Percentiles rank a stretch among this genome's conserved stretches.
phyloP scores from a whole-genome alignment of 2,797 vertebrate genomes.

The Eulemur albifrons region DNA sequence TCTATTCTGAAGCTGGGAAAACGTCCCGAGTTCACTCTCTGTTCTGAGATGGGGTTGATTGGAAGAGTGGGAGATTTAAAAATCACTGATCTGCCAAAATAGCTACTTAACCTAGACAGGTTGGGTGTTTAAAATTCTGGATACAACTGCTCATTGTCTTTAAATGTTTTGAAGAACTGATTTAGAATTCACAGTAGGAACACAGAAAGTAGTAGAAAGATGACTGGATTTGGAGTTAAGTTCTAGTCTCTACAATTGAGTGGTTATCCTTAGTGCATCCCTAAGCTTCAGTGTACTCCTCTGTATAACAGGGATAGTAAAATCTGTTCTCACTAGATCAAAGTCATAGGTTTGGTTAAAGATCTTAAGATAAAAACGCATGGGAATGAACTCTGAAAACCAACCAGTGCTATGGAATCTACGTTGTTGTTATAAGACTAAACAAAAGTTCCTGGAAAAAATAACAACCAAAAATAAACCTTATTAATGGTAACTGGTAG shows the following conservation, averaged over 20 bases:
- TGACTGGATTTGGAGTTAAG: not conserved
- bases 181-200: slow-evolving; percentile 1
- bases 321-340: not conserved
- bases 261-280: not conserved
- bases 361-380: not conserved
- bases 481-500: not conserved
- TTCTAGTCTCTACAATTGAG: not conserved
- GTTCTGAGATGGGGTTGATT: not conserved
- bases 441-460: not conserved
- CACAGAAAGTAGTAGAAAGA: not conserved
- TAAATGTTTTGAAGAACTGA: not conserved
- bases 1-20: not conserved
- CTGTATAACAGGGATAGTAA: not conserved
- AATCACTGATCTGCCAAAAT: not conserved
- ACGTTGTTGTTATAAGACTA: not conserved
- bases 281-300: not conserved
- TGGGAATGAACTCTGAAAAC: not conserved
- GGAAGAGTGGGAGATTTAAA: not conserved
- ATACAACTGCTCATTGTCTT: not conserved
- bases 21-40: not conserved
- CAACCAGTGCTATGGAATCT: not conserved
- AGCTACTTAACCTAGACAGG: not conserved
- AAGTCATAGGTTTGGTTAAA: not conserved
- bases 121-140: not conserved
- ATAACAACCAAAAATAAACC: not conserved